These are phyloP conservation scores for Lepidurus arcticus DNA, from an alignment of 1,140 invertebrate genomes.

Conservation along the genomic window DNA sequence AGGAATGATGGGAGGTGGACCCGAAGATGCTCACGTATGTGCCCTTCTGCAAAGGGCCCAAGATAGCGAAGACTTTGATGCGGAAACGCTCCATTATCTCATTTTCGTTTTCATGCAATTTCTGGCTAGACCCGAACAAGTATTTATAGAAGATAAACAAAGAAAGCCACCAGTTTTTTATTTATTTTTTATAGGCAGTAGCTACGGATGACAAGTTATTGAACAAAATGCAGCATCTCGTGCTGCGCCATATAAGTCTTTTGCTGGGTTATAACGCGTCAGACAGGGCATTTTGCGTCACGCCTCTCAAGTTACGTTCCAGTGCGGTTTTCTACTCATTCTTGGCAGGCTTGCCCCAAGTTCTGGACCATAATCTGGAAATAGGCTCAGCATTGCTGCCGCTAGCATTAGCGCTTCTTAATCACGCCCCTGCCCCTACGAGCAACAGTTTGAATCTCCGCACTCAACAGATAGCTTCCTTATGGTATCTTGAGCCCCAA, in stretches of 20 bases:
- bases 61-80: constrained; percentile 88
- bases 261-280: constrained; percentile 87
- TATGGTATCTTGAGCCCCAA: constrained; percentile 81
- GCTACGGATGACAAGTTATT: constrained; percentile 77
- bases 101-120: constrained; percentile 95
- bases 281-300: constrained; percentile 82
- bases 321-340: constrained; percentile 81
- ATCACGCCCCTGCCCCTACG: constrained; percentile 77
- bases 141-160: constrained; percentile 41
- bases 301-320: constrained; percentile 73
- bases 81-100: constrained; percentile 91
- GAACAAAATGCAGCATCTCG: constrained; percentile 72
- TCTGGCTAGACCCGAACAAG: constrained; percentile 67
- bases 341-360: constrained; percentile 82
- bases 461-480: constrained; percentile 52
- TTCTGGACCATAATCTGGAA: constrained; percentile 87
- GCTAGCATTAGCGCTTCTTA: constrained; percentile 74
- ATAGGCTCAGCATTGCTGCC: constrained; percentile 82
- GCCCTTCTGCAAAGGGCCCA: constrained; percentile 70
- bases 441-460: constrained; percentile 47
- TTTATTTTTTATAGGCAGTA: constrained; percentile 55
- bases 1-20: constrained; percentile 46
- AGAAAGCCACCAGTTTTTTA: neutral
- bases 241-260: constrained; percentile 86
- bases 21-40: constrained; percentile 61